These are phyloP conservation scores for Neosilurus mollespiculum DNA, from an alignment of 2,797 vertebrate species.

Conservation along the genomic window DNA sequence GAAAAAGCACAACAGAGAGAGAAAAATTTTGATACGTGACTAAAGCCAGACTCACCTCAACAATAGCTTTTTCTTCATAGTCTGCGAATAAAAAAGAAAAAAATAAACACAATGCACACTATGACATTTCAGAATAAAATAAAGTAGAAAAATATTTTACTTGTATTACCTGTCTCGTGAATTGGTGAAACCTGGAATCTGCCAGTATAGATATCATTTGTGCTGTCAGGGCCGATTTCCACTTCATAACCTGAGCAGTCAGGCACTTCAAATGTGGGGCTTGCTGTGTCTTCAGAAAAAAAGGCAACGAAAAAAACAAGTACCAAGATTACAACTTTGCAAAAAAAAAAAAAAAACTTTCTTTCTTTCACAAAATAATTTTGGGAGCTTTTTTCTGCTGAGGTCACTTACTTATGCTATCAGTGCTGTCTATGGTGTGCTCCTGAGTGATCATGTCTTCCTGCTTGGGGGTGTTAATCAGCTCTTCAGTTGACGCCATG, in stretches of 20 bases:
- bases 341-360: too few species aligned
- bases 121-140: not conserved
- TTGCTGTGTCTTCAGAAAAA: conserved; percentile 31
- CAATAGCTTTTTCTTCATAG: conserved; percentile 57
- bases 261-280: conserved; percentile 28
- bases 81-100: conserved; percentile 54
- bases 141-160: not conserved
- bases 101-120: conserved; percentile 39
- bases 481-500: conserved; percentile 62
- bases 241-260: conserved; percentile 68
- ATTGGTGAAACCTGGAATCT: conserved; percentile 88
- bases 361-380: not conserved
- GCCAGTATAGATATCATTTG: conserved; percentile 62
- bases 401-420: conserved; percentile 49
- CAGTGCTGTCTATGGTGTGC: conserved; percentile 76
- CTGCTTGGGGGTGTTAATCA: conserved; percentile 59
- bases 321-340: not conserved
- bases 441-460: conserved; percentile 73
- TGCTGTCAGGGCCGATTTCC: conserved; percentile 72
- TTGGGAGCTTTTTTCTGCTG: not conserved
- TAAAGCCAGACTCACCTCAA: conserved; percentile 68
- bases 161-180: conserved; percentile 63
- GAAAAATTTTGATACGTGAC: not conserved
- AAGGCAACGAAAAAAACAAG: not conserved
- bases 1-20: conserved; percentile 59